Conservation (phyloP, 2,113 vertebrate genomes). For the Ellobius talpinus region DNA sequence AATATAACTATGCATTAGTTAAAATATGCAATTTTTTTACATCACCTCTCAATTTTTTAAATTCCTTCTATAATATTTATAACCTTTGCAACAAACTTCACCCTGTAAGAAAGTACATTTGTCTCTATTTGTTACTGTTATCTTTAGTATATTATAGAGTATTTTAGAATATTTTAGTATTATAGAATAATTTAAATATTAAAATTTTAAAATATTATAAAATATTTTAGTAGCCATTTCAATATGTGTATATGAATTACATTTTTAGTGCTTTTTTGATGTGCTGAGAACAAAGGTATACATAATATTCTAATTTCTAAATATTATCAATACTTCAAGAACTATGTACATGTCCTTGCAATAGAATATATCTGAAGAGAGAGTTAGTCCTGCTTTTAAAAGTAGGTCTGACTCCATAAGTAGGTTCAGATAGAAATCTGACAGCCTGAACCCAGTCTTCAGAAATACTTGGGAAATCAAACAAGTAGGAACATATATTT, state of each 20-base stretch:
- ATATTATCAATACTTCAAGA: neutral
- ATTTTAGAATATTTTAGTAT: too few species aligned
- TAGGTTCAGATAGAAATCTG: neutral
- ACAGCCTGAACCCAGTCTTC: neutral
- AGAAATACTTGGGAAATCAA: neutral
- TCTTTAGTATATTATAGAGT: neutral
- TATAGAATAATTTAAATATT: too few species aligned
- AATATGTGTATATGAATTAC: neutral
- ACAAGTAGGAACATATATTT: neutral
- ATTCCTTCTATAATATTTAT: constrained; percentile 9
- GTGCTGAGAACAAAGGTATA: neutral
- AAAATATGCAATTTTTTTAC: constrained; percentile 10
- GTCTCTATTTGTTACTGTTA: neutral
- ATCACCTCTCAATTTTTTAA: constrained; percentile 15
- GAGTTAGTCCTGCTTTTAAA: neutral
- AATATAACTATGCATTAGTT: neutral
- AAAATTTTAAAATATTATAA: neutral
- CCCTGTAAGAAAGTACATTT: constrained; percentile 12
- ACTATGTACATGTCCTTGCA: neutral
- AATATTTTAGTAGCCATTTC: neutral
- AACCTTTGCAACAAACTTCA: neutral
- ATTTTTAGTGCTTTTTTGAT: neutral
- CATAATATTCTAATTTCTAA: neutral
- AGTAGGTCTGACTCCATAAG: neutral
- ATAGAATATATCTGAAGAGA: neutral